Conservation (phyloP, 37 sponge, comb jelly and placozoan genomes). For the Eunapius fragilis region DNA sequence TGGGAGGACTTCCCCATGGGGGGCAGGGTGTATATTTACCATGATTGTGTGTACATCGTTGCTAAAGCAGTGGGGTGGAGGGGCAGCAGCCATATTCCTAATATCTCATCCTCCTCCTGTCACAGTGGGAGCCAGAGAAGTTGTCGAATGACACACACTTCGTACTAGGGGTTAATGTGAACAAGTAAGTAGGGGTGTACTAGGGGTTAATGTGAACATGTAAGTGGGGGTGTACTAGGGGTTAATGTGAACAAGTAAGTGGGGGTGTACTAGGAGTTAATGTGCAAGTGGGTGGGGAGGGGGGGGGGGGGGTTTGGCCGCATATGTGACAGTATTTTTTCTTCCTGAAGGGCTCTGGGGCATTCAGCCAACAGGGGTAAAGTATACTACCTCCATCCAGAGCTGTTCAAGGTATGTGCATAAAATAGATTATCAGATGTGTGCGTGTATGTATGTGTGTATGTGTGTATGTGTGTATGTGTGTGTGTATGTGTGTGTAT, state of each 20-base stretch:
- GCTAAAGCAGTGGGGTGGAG: no score
- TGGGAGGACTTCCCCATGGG: no score
- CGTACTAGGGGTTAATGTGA: constrained; percentile 79
- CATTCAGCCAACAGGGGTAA: constrained; percentile 81
- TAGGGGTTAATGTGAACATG: constrained; percentile 53
- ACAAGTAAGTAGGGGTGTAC: constrained; percentile 58
- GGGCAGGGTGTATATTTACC: no score
- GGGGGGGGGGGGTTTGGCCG: no score
- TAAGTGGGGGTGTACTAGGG: constrained; percentile 23
- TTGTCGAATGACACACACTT: constrained; percentile 46
- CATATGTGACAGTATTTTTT: neutral
- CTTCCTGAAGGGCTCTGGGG: constrained; percentile 59
- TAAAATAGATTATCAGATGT: neutral
- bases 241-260: constrained; percentile 21
- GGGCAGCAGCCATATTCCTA: neutral
- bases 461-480: neutral
- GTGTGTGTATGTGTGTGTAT: neutral
- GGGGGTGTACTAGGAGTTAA: constrained; percentile 53
- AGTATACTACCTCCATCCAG: constrained; percentile 84
- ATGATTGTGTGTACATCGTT: no score
- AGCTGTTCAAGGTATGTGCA: constrained; percentile 75
- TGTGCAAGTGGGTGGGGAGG: neutral
- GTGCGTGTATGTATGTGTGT: neutral
- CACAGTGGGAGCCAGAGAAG: constrained; percentile 82
- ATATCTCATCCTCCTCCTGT: neutral